Base-by-base conservation (phyloP, 1,140 invertebrate genomes). In the Dreissena rostriformis region DNA sequence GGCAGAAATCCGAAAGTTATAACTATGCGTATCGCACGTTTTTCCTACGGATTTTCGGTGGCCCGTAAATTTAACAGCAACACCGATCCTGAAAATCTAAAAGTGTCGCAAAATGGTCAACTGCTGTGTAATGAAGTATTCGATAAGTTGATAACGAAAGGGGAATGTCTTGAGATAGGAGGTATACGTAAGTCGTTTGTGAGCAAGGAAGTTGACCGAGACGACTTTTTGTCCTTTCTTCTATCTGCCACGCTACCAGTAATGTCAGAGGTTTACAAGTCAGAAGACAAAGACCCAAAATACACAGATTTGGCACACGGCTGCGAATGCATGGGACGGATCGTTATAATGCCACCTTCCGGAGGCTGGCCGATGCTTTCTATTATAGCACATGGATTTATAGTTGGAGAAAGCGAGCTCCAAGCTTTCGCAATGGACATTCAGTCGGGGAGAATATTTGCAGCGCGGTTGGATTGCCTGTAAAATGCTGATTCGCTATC, bases 271-370 rank as follows among this genome's bases (percentile, higher is more conserved):
- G 66, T 68, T 2, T 68, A 68, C 26, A 68, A 15, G 26, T 68
- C 66, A 5, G 26, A n/a, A 68, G 15, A 68, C 19, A 68, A 68
- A 17, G 66, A 68, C 26, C 66, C 66, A 5, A 68, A 68, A 28
- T 68, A 68, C 66, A 68, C 66, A 17, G 26, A 1, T 8, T 5
- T 8, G 26, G 29, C 5, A 17, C 15, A 28, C 2, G 66, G 26
- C 15, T 7, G 5, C 26, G 66, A 68, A 15, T 17, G 17, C 15
- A 39, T 68, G 1, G 66, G 66, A 5, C 5, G 26, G 6, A 17
- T 68, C 5, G 26, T 39, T 6, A 68, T 68, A 8, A 19, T 17
- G 15, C 66, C 66, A 5, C 66, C 66, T 8, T 22, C 66, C 24
- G 17, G 19, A 28, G 66, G 66, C 2, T 68, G 66, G 66, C 66